Conservation (phyloP, 2,113 vertebrate species). For the Pelusios castaneus region DNA sequence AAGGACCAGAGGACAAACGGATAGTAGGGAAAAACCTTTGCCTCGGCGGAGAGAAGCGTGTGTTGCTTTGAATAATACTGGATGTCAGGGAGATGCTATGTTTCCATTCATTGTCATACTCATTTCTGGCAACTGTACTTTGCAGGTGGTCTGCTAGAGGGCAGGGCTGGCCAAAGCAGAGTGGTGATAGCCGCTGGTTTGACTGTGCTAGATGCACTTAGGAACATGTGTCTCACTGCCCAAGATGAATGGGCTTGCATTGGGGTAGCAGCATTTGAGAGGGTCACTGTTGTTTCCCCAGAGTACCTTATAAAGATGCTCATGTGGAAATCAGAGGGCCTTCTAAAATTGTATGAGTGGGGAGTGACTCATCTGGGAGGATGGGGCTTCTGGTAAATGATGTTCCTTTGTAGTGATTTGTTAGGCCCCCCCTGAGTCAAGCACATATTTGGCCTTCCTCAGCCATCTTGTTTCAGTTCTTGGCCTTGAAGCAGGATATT, state of each 20-base stretch:
- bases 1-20: not conserved
- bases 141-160: not conserved
- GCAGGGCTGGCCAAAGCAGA: not conserved
- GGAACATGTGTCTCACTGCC: not conserved
- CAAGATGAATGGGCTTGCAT: not conserved
- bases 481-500: not conserved
- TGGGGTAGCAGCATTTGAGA: not conserved
- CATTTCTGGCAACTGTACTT: not conserved
- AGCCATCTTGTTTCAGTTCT: not conserved
- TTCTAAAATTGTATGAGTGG: not conserved
- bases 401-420: not conserved
- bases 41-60: accelerated
- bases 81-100: not conserved
- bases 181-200: not conserved
- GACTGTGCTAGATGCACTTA: not conserved
- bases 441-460: not conserved
- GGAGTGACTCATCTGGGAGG: not conserved
- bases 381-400: no score
- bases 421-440: not conserved
- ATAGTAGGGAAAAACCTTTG: accelerated
- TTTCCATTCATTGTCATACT: not conserved
- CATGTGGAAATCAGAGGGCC: not conserved
- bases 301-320: not conserved
- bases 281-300: not conserved
- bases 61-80: accelerated